These are phyloP conservation scores for Paradisaea rubra DNA, from an alignment of 2,113 vertebrate species.

Conservation along the genomic window DNA sequence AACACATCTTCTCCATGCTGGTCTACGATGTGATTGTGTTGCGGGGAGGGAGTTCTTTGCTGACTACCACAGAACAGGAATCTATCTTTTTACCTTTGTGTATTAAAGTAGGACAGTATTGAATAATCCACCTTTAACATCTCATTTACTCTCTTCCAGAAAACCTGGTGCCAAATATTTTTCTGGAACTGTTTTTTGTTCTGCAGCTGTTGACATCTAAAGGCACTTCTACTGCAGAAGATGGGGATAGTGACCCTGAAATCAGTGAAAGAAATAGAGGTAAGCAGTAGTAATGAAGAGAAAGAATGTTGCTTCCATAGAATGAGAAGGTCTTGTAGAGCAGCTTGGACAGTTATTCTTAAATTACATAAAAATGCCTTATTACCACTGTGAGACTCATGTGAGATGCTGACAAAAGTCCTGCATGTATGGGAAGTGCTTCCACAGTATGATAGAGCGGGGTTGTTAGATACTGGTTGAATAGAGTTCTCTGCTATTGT, in stretches of 20 bases:
- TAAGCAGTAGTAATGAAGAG: slow-evolving; percentile 18
- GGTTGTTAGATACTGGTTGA: background rate
- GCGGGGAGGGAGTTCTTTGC: background rate
- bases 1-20: background rate
- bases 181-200: slow-evolving; percentile 95
- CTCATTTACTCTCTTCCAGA: slow-evolving; percentile 69
- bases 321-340: background rate
- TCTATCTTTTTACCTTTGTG: background rate
- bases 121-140: background rate
- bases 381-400: background rate
- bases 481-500: background rate
- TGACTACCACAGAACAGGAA: background rate
- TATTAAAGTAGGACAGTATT: background rate
- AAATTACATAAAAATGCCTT: background rate
- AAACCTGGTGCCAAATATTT: slow-evolving; percentile 94
- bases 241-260: slow-evolving; percentile 60
- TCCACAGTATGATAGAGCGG: background rate
- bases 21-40: background rate
- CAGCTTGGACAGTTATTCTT: background rate
- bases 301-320: background rate
- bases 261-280: slow-evolving; percentile 35
- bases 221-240: slow-evolving; percentile 58
- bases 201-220: slow-evolving; percentile 90
- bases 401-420: background rate
- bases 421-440: background rate